Evolutionary conservation across 2,113 vertebrate genomes (phyloP), one percentile per base, ranked within the genome.

Genomic region (Myotis yumanensis): DNA sequence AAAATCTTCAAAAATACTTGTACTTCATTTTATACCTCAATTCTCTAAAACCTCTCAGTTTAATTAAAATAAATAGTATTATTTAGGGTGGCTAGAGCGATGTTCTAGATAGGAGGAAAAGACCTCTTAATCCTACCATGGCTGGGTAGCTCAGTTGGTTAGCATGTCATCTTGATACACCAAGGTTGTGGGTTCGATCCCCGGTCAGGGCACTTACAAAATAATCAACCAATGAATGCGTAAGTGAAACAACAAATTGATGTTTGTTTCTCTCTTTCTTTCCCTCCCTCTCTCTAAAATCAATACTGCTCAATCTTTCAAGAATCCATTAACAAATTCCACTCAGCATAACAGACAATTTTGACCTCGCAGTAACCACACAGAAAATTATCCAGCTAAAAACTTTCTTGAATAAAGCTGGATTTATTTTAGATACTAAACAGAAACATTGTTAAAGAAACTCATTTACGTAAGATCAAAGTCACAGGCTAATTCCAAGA

Each of bases 401-500:
- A 89, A 46, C 51, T 76, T 59, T 80, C 95, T 96, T 40, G 1
- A 96, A 59, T 37, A 82, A 73, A 93, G 59, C 43, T 17, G 32
- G 30, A 73, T 87, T 52, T 66, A 0, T 30, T 32, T 90, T 91
- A 28, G 69, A 96, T 69, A 32, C 92, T 95, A 96, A 92, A 54
- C 32, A 91, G 86, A 93, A 2, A 32, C 68, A 25, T 1, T 0
- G 0, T 0, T 48, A 75, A 77, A 51, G 84, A 86, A 95, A 48
- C 37, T 92, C 62, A 4, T 52, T 71, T 35, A 85, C 11, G 0
- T 94, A n/a, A 22, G 16, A 98, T 97, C 96, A 97, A 98, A 98
- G 97, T 93, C 83, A 76, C 59, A 72, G 1, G 0, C 89, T 69
- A 93, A 97, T 95, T 95, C 95, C 82, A 97, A 97, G 80, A 97